phyloP scores from a whole-genome alignment of 2,797 vertebrate genomes.

The Rhyacichthys aspro region DNA sequence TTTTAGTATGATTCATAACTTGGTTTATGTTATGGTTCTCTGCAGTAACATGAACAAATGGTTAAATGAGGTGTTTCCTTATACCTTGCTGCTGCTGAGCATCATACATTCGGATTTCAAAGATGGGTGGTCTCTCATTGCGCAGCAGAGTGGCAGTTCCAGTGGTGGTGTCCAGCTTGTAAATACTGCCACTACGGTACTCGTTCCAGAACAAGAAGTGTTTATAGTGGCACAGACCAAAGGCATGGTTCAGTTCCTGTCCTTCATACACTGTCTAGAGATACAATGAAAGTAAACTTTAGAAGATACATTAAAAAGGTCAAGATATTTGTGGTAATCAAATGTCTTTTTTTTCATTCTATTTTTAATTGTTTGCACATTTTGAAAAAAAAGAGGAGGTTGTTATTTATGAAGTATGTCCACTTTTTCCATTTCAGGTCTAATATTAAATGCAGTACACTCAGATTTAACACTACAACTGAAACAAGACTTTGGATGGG shows the following conservation, averaged over 20 bases:
- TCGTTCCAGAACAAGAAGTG: constrained; percentile 97
- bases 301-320: background rate
- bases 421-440: too few species aligned
- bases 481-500: constrained; percentile 10
- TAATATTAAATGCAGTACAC: too few species aligned
- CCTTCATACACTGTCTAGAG: constrained; percentile 90
- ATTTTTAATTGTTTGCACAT: too few species aligned
- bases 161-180: constrained; percentile 87
- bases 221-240: constrained; percentile 94
- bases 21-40: background rate
- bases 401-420: too few species aligned
- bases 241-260: constrained; percentile 92
- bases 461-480: background rate
- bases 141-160: constrained; percentile 90
- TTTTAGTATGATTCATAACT: background rate
- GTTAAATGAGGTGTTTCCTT: constrained; percentile 24
- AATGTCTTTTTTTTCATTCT: too few species aligned
- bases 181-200: constrained; percentile 95
- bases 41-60: background rate
- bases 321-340: too few species aligned
- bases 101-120: constrained; percentile 97
- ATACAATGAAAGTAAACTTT: constrained; percentile 16
- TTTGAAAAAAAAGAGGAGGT: too few species aligned
- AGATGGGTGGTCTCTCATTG: constrained; percentile 94
- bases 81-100: constrained; percentile 95